Evolutionary conservation across 2,888 invertebrate species (phyloP), one percentile per base, ranked within the genome.

Genomic region (Lumbricus terrestris): DNA sequence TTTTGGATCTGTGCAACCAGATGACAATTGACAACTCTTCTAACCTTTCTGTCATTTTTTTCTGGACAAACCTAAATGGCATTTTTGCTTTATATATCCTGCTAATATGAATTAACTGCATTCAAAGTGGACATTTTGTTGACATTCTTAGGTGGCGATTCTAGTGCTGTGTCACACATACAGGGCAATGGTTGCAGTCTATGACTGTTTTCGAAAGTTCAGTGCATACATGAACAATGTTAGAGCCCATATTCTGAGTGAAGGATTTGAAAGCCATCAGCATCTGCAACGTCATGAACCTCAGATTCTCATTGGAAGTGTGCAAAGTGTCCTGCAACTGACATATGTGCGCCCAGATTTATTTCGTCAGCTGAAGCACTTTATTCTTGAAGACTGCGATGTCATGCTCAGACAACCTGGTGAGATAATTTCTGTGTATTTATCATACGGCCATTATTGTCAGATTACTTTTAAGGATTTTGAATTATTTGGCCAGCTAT

Each of bases 191-290:
- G 69, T n/a, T 69, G n/a, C 0, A 6, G 69, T 69, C 29, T 69
- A 69, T 69, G n/a, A 69, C 13, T 69, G 69, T n/a, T 69, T 69
- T 11, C 69, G 69, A 69, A 69, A 69, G 69, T 69, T 69, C 69
- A n/a, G 69, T n/a, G n/a, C 69, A n/a, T 69, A 69, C 69, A 69
- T 69, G 69, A 69, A n/a, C 69, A 69, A 69, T 69, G 69, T 69
- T 69, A 69, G 69, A 69, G n/a, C 13, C 69, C 13, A 69, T n/a
- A 69, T 69, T 69, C n/a, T 69, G 69, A 6, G 8, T n/a, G 69
- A 69, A 8, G n/a, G 11, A n/a, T 69, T 69, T n/a, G 69, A n/a
- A 69, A 69, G 6, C 69, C 29, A n/a, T 69, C 69, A 69, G 2
- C 1, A 11, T 29, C n/a, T 69, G 69, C 69, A 11, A 69, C 69